Evolutionary conservation across 2,113 vertebrate species (phyloP), one percentile per base, ranked within the genome.

Genomic region (Reinhardtius hippoglossoides): DNA sequence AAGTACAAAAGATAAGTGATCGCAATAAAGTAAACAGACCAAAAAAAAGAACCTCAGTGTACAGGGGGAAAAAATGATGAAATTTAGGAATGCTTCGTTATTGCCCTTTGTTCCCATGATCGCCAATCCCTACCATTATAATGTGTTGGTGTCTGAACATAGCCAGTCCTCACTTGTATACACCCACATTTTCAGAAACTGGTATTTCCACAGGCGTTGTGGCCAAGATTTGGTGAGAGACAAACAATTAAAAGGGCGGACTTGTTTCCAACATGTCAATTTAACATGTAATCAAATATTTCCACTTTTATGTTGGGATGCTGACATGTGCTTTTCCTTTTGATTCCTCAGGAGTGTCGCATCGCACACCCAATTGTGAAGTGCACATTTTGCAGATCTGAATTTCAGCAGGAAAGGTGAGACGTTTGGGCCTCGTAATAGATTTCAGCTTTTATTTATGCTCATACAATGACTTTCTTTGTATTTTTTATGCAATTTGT

Each of bases 391-490:
- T 99, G 98, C 94, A 95, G 98, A 79, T 98, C 98, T 31, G 98
- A 99, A 87, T 99, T 99, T 87, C 97, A 99, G 82, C 98, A 99
- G 88, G 97, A 99, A 90, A 98, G 97, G 98, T 98, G 93, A 89
- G 87, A 89, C 0, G 1, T n/a, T 3, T 70, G 4, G 14, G 16
- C 16, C 18, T 16, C 9, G 13, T 65, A 20, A 14, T n/a, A 2
- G 27, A 61, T 46, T 42, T 31, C 8, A 42, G 42, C 9, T 40
- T 55, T 21, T 56, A 16, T 54, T 60, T 20, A 9, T 37, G 2
- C 1, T 23, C 21, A 50, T 42, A 13, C 13, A 3, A 0, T 21
- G 4, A 2, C 3, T 42, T 27, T 21, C 1, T 63, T 46, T 48
- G 13, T 3, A 26, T 40, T 64, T 0, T 24, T 24, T 13, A 42